A percentile compares a stretch with the other conserved stretches of the same genome.
phyloP scores from a whole-genome alignment of 2,888 invertebrate species.

The Synergus japonicus region DNA sequence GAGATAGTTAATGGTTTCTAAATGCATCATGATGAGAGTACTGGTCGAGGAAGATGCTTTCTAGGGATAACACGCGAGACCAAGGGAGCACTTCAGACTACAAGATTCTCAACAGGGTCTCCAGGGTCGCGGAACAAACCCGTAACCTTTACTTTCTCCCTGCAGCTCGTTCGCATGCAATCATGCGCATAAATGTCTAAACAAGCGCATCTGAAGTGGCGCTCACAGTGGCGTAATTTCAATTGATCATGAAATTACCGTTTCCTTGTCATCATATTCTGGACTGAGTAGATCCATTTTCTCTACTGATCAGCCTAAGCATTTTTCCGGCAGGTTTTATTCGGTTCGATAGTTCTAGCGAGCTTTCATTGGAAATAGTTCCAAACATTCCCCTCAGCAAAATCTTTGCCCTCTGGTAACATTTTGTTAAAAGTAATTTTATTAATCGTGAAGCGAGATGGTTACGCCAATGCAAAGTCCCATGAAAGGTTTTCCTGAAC shows the following conservation, averaged over 20 bases:
- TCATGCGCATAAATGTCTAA: slow-evolving; percentile 32
- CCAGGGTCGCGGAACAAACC: slow-evolving; percentile 67
- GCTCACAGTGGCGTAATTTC: background rate
- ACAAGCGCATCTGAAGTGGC: slow-evolving; percentile 16
- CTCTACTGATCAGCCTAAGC: too few relatives aligned
- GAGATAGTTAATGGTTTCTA: slow-evolving; percentile 14
- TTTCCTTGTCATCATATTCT: background rate
- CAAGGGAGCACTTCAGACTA: slow-evolving; percentile 50
- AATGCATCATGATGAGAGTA: background rate
- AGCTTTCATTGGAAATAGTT: too few relatives aligned
- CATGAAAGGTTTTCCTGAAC: slow-evolving; percentile 16
- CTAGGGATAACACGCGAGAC: slow-evolving; percentile 64
- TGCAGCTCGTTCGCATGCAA: slow-evolving; percentile 47
- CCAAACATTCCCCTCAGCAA: too few relatives aligned
- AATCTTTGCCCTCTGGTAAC: too few relatives aligned
- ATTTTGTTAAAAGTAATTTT: too few relatives aligned
- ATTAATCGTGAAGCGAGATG: too few relatives aligned
- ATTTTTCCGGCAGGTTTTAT: too few relatives aligned
- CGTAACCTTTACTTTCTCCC: slow-evolving; percentile 70
- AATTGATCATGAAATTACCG: background rate
- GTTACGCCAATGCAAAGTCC: background rate
- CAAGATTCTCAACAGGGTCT: slow-evolving; percentile 59
- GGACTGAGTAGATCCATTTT: too few relatives aligned
- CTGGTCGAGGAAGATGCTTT: slow-evolving; percentile 63
- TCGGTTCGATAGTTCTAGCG: too few relatives aligned